phyloP scores from a whole-genome alignment of 2,797 vertebrate species.

The Xenopus petersii region DNA sequence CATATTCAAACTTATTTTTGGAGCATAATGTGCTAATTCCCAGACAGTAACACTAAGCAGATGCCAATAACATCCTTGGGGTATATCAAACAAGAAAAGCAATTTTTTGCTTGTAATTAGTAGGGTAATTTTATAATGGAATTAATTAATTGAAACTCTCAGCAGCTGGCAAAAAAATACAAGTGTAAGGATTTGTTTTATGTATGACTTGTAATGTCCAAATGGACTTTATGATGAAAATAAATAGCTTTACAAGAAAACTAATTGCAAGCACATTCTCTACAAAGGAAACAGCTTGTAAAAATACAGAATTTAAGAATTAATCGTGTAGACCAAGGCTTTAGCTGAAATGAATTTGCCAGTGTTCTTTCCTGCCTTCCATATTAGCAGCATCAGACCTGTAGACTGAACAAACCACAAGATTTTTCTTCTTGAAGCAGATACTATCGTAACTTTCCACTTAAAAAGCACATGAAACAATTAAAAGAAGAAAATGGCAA shows the following conservation, averaged over 20 bases:
- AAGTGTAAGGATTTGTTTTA: slow-evolving; percentile 52
- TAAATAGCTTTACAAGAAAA: slow-evolving; percentile 10
- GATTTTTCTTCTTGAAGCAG: not conserved
- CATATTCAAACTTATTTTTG: slow-evolving; percentile 24
- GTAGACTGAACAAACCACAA: too few species aligned
- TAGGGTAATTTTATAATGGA: slow-evolving; percentile 50
- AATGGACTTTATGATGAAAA: slow-evolving; percentile 13
- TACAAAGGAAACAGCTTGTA: not conserved
- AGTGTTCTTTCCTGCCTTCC: too few species aligned
- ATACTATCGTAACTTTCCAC: not conserved
- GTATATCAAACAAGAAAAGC: slow-evolving; percentile 49
- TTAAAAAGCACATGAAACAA: not conserved
- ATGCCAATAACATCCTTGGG: slow-evolving; percentile 49
- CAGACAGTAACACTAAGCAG: slow-evolving; percentile 39
- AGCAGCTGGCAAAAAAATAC: slow-evolving; percentile 46
- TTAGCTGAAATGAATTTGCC: too few species aligned
- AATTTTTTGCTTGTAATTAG: slow-evolving; percentile 58
- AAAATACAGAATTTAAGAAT: not conserved
- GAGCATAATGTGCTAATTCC: slow-evolving; percentile 29
- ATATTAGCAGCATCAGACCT: too few species aligned
- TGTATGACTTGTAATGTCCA: slow-evolving; percentile 27
- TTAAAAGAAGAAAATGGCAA: slow-evolving; percentile 1
- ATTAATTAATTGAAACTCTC: slow-evolving; percentile 56
- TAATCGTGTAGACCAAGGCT: too few species aligned
- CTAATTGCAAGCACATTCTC: slow-evolving; percentile 8